Evolutionary conservation across 2,888 invertebrate genomes (phyloP), one percentile per base, ranked within the genome.

Genomic region (Rugalucina vietnamica): DNA sequence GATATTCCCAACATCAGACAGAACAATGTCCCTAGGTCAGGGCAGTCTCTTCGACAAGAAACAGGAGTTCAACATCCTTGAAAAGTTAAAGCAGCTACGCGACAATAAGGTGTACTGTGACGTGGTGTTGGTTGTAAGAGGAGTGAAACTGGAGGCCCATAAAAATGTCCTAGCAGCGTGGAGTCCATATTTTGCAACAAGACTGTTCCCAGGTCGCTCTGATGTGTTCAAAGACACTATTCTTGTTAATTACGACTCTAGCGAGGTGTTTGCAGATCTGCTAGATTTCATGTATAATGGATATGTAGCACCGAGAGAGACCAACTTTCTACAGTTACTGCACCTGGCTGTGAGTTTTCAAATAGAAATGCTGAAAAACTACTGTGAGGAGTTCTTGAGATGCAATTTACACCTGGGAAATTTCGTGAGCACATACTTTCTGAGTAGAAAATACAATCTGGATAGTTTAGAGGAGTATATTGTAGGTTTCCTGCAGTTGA

Each of bases 251-350:
- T 92, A 89, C 85, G 90, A 96, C 89, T 96, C 96, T 93, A 96
- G 96, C 81, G 96, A 96, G 83, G 96, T 96, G 76, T 97, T 97
- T 93, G 94, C 95, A 29, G 95, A 95, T 50, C 95, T 97, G 75
- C 93, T 97, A 34, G 96, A 96, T 92, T 97, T 96, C 92, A 96
- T 97, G 96, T 97, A 97, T 93, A 96, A 96, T 43, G 97, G 97
- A 8, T 95, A 95, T 89, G 96, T 96, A 10, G 95, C 96, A 14
- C 96, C 97, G 77, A 96, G 96, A 90, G 95, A 96, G 89, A 95
- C 95, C 39, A 96, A 96, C 93, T 96, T 97, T 39, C 95, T 96
- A 76, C 96, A 96, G 93, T 93, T 97, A 72, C 94, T 97, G 65
- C 95, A 96, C 88, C 94, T 97, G 78, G 96, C 97, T 21, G 96